Percentiles rank a stretch among this genome's conserved stretches.
Evolutionary conservation across 2,797 vertebrate genomes (phyloP).

Genomic region (Lateolabrax maculatus): DNA sequence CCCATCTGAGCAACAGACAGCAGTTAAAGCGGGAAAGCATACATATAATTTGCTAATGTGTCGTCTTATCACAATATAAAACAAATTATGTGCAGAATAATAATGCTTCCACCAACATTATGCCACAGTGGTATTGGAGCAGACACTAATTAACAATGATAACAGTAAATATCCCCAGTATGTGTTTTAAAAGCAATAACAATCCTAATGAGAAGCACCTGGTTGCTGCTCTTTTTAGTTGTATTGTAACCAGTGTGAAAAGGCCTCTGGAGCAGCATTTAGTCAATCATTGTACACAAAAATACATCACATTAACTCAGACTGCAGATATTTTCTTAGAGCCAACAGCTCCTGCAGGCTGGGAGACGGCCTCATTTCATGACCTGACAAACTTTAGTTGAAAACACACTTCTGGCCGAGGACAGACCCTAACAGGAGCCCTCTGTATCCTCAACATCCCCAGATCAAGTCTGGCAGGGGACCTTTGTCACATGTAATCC

Average conservation of each 20-base stretch:
- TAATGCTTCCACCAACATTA: background rate
- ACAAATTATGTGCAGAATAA: background rate
- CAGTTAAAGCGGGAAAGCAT: too few relatives aligned
- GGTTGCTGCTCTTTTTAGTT: background rate
- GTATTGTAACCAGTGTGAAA: background rate
- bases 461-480: background rate
- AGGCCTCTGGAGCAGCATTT: background rate
- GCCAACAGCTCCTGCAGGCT: background rate
- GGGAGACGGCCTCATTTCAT: background rate
- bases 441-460: background rate
- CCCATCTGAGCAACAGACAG: background rate
- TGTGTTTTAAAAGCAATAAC: background rate
- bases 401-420: background rate
- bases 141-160: background rate
- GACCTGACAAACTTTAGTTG: too few relatives aligned
- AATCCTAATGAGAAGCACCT: background rate
- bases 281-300: background rate
- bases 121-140: background rate
- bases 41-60: background rate
- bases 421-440: background rate
- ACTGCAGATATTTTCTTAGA: background rate
- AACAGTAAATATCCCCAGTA: background rate
- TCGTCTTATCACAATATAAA: background rate
- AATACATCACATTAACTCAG: background rate
- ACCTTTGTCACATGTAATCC: background rate